These are phyloP conservation scores for Chitala chitala DNA, from an alignment of 2,113 vertebrate species.

Conservation along the genomic window DNA sequence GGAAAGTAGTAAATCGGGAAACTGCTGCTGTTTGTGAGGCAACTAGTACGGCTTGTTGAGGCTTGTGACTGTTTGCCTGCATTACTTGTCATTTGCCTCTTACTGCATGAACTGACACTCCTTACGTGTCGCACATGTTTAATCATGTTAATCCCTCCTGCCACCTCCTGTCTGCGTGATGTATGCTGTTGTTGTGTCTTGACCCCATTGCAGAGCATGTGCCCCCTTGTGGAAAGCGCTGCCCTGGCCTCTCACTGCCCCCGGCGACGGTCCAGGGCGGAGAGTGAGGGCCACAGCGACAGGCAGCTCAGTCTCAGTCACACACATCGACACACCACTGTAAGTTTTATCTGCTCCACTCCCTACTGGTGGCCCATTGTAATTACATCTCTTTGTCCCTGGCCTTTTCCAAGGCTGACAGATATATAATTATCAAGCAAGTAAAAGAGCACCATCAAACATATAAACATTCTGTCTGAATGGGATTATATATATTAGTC, in stretches of 20 bases:
- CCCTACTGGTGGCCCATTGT: background rate
- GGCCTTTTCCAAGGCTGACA: background rate
- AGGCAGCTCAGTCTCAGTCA: constrained; percentile 63
- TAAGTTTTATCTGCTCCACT: constrained; percentile 44
- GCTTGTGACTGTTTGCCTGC: background rate
- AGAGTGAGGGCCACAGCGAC: constrained; percentile 69
- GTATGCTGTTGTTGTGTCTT: constrained; percentile 65
- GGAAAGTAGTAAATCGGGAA: no score
- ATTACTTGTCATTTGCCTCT: constrained; percentile 14
- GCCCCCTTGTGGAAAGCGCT: constrained; percentile 67
- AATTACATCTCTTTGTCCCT: background rate
- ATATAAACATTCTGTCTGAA: background rate
- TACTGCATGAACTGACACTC: constrained; percentile 18
- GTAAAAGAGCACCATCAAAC: background rate
- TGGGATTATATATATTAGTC: no score
- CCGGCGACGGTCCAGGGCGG: constrained; percentile 74
- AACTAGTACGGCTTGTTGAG: background rate
- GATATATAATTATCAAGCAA: background rate
- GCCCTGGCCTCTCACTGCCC: constrained; percentile 64
- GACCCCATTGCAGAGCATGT: constrained; percentile 91
- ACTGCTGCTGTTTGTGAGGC: background rate
- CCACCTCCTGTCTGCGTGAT: constrained; percentile 55
- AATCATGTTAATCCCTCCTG: constrained; percentile 36
- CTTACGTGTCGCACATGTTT: constrained; percentile 50
- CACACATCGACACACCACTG: constrained; percentile 52